These are phyloP conservation scores for Spilogale gracilis DNA, from an alignment of 2,113 vertebrate genomes.

Conservation along the genomic window DNA sequence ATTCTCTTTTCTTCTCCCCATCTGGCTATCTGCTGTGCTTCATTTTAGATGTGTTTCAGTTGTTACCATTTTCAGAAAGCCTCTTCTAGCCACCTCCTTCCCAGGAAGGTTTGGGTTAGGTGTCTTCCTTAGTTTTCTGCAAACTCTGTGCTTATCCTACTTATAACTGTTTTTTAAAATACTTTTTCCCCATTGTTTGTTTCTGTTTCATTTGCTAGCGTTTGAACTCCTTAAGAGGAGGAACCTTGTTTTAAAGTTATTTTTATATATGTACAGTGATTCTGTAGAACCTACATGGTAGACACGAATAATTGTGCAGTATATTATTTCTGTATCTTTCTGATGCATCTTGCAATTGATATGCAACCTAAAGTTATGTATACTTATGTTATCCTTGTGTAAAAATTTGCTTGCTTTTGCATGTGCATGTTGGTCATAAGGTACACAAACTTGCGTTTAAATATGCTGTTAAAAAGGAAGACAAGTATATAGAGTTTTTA, in stretches of 20 bases:
- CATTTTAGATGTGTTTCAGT: slow-evolving; percentile 29
- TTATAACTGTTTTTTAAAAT: neutral
- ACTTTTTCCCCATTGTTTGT: neutral
- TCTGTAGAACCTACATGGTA: neutral
- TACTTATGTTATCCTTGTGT: neutral
- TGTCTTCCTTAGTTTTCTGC: neutral
- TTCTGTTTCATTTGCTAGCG: slow-evolving; percentile 49
- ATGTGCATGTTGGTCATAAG: slow-evolving; percentile 34
- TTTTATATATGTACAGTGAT: slow-evolving; percentile 6
- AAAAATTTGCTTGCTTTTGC: slow-evolving; percentile 34
- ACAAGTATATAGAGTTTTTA: slow-evolving; percentile 69
- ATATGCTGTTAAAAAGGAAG: slow-evolving; percentile 72
- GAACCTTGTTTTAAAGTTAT: slow-evolving; percentile 37
- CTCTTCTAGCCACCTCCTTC: neutral
- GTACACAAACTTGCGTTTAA: slow-evolving; percentile 15
- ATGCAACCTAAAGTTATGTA: slow-evolving; percentile 41
- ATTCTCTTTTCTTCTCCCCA: neutral
- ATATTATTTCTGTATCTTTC: slow-evolving; percentile 3
- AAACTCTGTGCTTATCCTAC: neutral
- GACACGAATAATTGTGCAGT: slow-evolving; percentile 37
- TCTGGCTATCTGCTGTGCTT: neutral
- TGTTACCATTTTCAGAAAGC: neutral
- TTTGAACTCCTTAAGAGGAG: slow-evolving; percentile 49
- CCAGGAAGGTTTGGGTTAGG: neutral
- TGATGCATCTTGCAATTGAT: slow-evolving; percentile 42